Conservation (phyloP, 2,113 vertebrate genomes). For the Clinocottus analis region DNA sequence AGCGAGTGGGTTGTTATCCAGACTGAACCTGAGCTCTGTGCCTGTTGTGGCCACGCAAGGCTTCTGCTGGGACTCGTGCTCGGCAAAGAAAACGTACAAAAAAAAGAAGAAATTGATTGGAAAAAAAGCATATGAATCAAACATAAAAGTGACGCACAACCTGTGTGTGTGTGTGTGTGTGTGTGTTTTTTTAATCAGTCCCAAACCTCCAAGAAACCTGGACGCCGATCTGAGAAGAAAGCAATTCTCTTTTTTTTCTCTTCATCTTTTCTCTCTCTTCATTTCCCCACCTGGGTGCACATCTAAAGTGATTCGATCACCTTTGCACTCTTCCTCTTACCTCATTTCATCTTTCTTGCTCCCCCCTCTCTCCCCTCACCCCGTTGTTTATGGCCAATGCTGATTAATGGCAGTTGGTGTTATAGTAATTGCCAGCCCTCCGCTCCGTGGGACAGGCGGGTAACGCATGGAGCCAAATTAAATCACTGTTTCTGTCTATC, state of each 20-base stretch:
- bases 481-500: constrained; percentile 36
- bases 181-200: constrained; percentile 24
- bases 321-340: constrained; percentile 35
- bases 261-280: neutral
- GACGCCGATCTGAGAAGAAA: constrained; percentile 20
- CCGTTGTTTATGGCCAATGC: constrained; percentile 52
- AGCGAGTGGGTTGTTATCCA: constrained; percentile 3
- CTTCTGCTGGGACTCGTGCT: neutral
- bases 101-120: neutral
- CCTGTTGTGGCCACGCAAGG: neutral
- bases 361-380: constrained; percentile 11
- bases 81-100: neutral
- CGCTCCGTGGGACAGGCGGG: constrained; percentile 28
- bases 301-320: constrained; percentile 56
- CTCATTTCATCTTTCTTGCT: constrained; percentile 36
- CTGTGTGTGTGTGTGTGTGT: neutral
- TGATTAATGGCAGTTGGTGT: constrained; percentile 58
- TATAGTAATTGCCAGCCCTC: constrained; percentile 51
- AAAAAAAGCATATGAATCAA: constrained; percentile 6
- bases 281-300: constrained; percentile 40
- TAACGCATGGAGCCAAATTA: constrained; percentile 36
- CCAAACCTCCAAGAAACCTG: constrained; percentile 33
- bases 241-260: constrained; percentile 15
- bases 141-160: neutral
- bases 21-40: neutral